Conservation (phyloP, 2,113 vertebrate genomes). For the Drymodes brunneopygia region DNA sequence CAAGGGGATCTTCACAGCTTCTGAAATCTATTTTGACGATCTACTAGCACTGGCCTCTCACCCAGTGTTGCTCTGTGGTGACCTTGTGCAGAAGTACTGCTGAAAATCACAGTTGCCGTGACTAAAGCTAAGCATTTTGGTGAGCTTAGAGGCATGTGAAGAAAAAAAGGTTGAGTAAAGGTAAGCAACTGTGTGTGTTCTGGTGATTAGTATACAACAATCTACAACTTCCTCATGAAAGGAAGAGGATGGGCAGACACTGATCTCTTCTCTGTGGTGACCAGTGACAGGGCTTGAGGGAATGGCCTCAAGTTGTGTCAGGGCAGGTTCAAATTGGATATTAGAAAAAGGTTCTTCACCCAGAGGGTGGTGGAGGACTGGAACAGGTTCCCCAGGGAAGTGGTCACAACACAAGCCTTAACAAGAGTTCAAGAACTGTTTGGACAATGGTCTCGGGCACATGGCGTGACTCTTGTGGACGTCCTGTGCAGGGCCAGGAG, state of each 20-base stretch:
- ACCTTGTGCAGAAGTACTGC: neutral
- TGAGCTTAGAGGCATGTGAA: neutral
- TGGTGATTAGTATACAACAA: neutral
- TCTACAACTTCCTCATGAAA: neutral
- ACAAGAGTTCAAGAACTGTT: neutral
- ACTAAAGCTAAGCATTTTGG: neutral
- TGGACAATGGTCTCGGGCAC: neutral
- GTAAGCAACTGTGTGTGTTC: neutral
- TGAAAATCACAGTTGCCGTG: neutral
- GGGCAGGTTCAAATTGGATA: neutral
- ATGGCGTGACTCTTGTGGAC: neutral
- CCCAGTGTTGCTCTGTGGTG: neutral
- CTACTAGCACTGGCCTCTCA: neutral
- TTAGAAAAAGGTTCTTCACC: neutral
- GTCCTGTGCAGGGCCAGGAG: neutral
- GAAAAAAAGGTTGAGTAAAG: neutral
- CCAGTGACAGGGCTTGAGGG: rapidly evolving
- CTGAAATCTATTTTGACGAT: neutral
- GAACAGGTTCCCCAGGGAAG: neutral
- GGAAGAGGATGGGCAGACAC: neutral
- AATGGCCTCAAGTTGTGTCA: neutral
- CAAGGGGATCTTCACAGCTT: neutral
- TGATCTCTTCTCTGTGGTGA: neutral
- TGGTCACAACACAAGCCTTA: neutral
- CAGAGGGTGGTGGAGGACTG: neutral